These are phyloP conservation scores for Crambe crambe DNA, from an alignment of 37 sponge, comb jelly and placozoan species.

Conservation along the genomic window DNA sequence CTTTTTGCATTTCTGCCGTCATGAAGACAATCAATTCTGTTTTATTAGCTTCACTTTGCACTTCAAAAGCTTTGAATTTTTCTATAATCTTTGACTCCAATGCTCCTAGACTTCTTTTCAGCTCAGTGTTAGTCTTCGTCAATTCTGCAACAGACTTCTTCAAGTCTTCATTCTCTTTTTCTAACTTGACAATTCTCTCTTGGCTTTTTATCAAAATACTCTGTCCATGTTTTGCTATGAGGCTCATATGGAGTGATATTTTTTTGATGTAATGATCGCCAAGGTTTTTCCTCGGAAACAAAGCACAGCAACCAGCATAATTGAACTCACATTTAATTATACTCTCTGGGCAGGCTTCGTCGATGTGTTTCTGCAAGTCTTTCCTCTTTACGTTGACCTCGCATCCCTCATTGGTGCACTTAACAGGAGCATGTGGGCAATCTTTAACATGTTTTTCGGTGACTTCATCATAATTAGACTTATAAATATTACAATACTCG, in stretches of 20 bases:
- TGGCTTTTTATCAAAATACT: too few relatives aligned
- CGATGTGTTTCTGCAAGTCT: conserved; percentile 5
- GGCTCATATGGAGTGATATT: not conserved
- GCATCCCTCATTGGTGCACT: conserved; percentile 29
- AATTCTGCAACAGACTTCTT: not conserved
- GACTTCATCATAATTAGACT: conserved; percentile 23
- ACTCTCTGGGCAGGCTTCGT: conserved; percentile 7
- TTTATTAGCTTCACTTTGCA: not conserved
- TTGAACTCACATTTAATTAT: conserved; percentile 12
- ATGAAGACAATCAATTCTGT: not conserved
- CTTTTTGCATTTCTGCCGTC: not conserved
- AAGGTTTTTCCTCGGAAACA: conserved; percentile 7
- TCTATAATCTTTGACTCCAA: not conserved
- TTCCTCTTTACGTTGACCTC: not conserved
- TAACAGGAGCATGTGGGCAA: conserved; percentile 8
- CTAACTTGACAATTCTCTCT: too few relatives aligned
- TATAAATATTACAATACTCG: conserved; percentile 16
- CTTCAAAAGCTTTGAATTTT: too few relatives aligned
- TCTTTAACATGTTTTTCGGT: conserved; percentile 15
- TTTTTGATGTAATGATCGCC: not conserved
- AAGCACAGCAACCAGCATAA: conserved; percentile 14
- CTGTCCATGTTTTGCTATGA: not conserved
- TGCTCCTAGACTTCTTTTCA: not conserved
- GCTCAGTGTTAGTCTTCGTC: not conserved
- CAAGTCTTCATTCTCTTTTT: not conserved